A percentile compares a stretch with the other conserved stretches of the same genome.
phyloP scores from a whole-genome alignment of 2,113 vertebrate genomes.

The Brachyhypopomus gauderio region DNA sequence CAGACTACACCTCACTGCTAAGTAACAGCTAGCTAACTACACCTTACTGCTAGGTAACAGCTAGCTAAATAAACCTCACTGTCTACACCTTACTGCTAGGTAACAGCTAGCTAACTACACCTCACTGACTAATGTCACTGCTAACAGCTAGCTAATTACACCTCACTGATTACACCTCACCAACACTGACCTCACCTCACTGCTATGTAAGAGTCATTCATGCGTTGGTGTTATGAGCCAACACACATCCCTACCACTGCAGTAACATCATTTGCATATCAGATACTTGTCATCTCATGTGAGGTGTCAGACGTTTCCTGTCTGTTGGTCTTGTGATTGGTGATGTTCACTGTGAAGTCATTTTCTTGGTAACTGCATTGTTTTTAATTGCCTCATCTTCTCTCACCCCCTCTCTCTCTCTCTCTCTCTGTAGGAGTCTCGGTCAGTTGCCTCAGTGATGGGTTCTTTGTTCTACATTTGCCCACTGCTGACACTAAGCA shows the following conservation, averaged over 20 bases:
- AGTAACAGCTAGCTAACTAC: no score
- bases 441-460: constrained; percentile 90
- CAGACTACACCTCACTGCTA: no score
- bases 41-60: not conserved
- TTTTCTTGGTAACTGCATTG: no score
- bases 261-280: not conserved
- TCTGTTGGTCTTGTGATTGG: constrained; percentile 12
- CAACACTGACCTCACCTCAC: not conserved
- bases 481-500: constrained; percentile 90
- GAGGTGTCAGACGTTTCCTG: not conserved
- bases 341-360: not conserved
- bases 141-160: constrained; percentile 60
- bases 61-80: no score
- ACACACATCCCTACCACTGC: no score
- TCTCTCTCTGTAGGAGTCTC: constrained; percentile 82
- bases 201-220: no score
- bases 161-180: not conserved
- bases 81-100: no score
- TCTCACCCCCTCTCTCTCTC: not conserved
- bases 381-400: not conserved
- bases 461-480: constrained; percentile 90
- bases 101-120: no score
- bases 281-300: not conserved
- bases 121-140: constrained; percentile 86
- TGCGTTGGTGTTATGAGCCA: no score